These are phyloP conservation scores for Cetonia aurata DNA, from an alignment of 2,888 invertebrate genomes.

Conservation along the genomic window DNA sequence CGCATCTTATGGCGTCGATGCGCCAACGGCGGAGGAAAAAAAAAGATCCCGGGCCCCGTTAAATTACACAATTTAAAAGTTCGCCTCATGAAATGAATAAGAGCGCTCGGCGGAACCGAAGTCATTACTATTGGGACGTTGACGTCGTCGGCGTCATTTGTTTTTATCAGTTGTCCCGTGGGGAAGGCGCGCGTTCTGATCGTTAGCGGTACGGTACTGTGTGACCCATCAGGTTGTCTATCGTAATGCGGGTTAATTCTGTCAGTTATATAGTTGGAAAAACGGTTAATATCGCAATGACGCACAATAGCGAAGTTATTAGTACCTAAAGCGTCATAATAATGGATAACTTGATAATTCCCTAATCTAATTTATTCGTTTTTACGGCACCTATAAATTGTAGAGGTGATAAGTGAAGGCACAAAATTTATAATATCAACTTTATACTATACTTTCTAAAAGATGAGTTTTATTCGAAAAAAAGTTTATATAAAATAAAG, in stretches of 20 bases:
- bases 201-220: slow-evolving; percentile 29
- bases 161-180: slow-evolving; percentile 64
- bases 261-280: slow-evolving; percentile 15
- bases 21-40: slow-evolving; percentile 55
- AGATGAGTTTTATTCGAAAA: too few relatives aligned
- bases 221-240: slow-evolving; percentile 30
- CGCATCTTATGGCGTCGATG: slow-evolving; percentile 42
- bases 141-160: slow-evolving; percentile 66
- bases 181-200: slow-evolving; percentile 50
- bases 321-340: too few relatives aligned
- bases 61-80: slow-evolving; percentile 69
- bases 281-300: slow-evolving; percentile 12
- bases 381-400: too few relatives aligned
- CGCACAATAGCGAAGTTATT: neutral
- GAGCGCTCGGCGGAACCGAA: slow-evolving; percentile 63
- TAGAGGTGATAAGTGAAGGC: too few relatives aligned
- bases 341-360: too few relatives aligned
- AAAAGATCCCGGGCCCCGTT: slow-evolving; percentile 60
- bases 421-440: too few relatives aligned
- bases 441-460: too few relatives aligned
- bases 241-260: slow-evolving; percentile 33
- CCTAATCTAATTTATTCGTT: too few relatives aligned
- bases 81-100: slow-evolving; percentile 68
- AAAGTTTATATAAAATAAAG: too few relatives aligned
- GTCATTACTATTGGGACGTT: slow-evolving; percentile 64